phyloP scores from a whole-genome alignment of 2,888 invertebrate genomes.

The Rapana venosa region DNA sequence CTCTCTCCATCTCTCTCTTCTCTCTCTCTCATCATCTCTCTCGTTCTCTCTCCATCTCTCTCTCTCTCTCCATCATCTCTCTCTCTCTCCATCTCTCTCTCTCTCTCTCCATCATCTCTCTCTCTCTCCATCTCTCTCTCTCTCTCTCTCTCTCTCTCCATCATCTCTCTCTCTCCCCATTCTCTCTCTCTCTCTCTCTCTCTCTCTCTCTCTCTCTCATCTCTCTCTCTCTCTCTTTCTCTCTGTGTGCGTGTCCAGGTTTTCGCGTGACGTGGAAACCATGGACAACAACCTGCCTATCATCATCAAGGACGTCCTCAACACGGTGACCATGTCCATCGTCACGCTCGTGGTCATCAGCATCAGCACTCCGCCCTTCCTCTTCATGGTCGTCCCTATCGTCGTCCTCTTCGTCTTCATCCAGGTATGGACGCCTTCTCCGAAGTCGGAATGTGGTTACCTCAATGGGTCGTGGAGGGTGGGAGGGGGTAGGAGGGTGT shows the following conservation, averaged over 20 bases:
- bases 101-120: no score
- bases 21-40: no score
- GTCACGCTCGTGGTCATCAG: conserved; percentile 73
- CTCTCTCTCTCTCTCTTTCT: no score
- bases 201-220: no score
- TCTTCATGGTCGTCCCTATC: conserved; percentile 71
- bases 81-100: no score
- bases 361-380: conserved; percentile 72
- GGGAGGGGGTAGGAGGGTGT: not conserved
- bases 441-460: not conserved
- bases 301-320: conserved; percentile 55
- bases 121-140: no score
- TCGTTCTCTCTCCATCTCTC: no score
- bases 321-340: conserved; percentile 60
- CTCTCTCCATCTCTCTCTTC: no score
- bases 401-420: conserved; percentile 73
- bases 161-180: not conserved
- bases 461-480: not conserved
- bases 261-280: conserved; percentile 60
- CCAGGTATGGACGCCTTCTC: conserved; percentile 54
- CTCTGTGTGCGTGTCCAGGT: conserved; percentile 49
- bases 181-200: no score
- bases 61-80: no score
- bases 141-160: no score
- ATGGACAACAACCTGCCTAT: conserved; percentile 62